Evolutionary conservation across 2,888 invertebrate genomes (phyloP).

Genomic region (Chrysolina haemoptera): DNA sequence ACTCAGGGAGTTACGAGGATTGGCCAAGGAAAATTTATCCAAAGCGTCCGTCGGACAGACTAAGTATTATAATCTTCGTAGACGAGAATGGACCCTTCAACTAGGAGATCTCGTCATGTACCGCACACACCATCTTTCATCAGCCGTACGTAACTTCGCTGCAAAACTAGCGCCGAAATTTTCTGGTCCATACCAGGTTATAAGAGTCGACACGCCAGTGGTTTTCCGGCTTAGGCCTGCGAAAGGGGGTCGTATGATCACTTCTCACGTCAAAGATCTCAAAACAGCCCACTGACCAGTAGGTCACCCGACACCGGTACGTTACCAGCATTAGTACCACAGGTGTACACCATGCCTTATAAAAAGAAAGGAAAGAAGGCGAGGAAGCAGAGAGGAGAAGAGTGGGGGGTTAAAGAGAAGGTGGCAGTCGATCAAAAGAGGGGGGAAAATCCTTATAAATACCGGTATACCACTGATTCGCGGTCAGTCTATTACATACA

Average conservation of each 20-base stretch:
- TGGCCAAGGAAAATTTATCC: no score
- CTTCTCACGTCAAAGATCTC: not conserved
- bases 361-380: no score
- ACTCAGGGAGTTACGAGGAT: no score
- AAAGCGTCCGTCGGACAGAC: not conserved
- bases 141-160: not conserved
- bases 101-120: not conserved
- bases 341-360: no score
- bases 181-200: not conserved
- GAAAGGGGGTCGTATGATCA: not conserved
- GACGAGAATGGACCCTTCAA: not conserved
- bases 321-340: no score
- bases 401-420: no score
- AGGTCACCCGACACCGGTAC: no score
- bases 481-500: no score
- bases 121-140: not conserved
- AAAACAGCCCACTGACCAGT: not conserved
- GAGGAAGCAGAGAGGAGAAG: no score
- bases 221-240: not conserved
- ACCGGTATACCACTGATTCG: no score
- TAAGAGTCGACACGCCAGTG: constrained; percentile 1
- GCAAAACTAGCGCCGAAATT: not conserved
- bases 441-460: no score
- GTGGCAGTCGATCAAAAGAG: no score
- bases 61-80: not conserved